Evolutionary conservation across 2,888 invertebrate genomes (phyloP), one percentile per base, ranked within the genome.

Genomic region (Aricia artaxerxes): DNA sequence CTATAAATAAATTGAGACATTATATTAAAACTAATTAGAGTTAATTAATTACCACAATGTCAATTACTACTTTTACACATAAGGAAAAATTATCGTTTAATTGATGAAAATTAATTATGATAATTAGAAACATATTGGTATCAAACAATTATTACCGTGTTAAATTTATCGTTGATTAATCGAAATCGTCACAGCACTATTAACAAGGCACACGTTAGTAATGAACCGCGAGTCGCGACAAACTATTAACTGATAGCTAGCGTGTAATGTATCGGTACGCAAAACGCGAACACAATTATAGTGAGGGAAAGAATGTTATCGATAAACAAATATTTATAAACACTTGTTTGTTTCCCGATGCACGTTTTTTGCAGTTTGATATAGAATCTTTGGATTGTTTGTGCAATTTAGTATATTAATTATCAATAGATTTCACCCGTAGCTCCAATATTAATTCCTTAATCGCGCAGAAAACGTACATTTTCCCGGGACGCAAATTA

Each of bases 301-400:
- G 76, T 76, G 76, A 31, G 57, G 75, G 31, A 35, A 13, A 57
- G 53, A 16, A 31, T 31, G 49, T 57, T 76, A 76, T 76, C 76
- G 76, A 57, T 57, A 57, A 24, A 53, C 35, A 76, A 76, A 76
- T 76, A 76, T 76, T 73, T 73, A 31, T 76, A 24, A 76, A 69
- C 35, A 38, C 35, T 38, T 69, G 57, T 76, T 76, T 75, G 75
- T 31, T 75, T 4, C 38, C 13, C 69, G 35, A 69, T 69, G 69
- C 38, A 69, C 69, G 35, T 69, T 35, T 69, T 64, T 69, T 35
- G 9, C 1, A 38, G 13, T 64, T 35, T 38, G 5, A 35, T 35
- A 35, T 13, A 13, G 35, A 69, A 31, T 31, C 4, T 35, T 13
- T 38, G 35, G 9, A 69, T 69, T 69, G 24, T 69, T 69, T 31